A percentile compares a stretch with the other conserved stretches of the same genome.
Evolutionary conservation across 2,888 invertebrate species (phyloP).

Genomic region (Cremastobaeus sp.): DNA sequence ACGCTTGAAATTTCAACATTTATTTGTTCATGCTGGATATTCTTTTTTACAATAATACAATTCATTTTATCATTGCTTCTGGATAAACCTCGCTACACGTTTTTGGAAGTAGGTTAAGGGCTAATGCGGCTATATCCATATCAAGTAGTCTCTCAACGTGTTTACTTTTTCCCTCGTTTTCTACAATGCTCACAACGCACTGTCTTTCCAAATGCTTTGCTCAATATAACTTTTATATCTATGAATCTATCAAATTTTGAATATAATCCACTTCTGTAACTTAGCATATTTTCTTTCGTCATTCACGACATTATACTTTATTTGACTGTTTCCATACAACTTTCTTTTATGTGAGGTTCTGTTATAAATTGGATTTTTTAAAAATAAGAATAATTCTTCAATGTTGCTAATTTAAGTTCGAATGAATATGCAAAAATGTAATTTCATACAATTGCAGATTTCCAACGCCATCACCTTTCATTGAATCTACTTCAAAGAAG

Average conservation of each 20-base stretch:
- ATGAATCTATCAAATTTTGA: conserved; percentile 1
- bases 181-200: not conserved
- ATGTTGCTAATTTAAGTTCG: no score
- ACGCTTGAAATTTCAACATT: no score
- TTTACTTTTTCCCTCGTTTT: not conserved
- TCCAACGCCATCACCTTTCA: conserved; percentile 78
- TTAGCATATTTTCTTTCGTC: no score
- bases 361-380: not conserved
- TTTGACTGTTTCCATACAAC: no score
- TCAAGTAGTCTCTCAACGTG: not conserved
- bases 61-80: conserved; percentile 2
- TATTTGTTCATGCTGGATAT: no score
- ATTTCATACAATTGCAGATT: no score
- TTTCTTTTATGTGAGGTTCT: no score
- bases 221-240: no score
- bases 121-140: conserved; percentile 9
- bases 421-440: no score
- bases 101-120: conserved; percentile 10
- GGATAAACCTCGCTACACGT: not conserved
- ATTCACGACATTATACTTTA: no score
- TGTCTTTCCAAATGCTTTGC: no score
- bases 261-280: not conserved
- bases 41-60: conserved; percentile 11
- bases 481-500: conserved; percentile 86
- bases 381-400: no score